A percentile compares a stretch with the other conserved stretches of the same genome.
phyloP scores from a whole-genome alignment of 2,113 vertebrate genomes.

The Mobula hypostoma region DNA sequence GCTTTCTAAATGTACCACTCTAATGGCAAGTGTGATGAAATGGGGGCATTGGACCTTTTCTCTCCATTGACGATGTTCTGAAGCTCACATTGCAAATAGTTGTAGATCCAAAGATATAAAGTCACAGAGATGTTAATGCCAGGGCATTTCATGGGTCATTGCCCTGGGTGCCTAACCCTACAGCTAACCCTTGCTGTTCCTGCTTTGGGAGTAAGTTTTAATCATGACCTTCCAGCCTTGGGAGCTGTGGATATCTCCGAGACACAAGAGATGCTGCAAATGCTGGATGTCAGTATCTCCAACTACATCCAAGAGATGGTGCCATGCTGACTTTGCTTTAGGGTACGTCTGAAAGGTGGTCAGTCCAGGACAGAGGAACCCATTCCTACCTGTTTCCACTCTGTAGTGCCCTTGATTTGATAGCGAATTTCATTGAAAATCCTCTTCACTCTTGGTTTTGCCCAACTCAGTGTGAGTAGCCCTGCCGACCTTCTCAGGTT shows the following conservation, averaged over 20 bases:
- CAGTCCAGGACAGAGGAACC: background rate
- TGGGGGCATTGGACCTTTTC: background rate
- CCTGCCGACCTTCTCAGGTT: background rate
- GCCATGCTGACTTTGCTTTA: background rate
- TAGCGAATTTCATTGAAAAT: background rate
- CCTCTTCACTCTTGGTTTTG: background rate
- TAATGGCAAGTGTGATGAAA: background rate
- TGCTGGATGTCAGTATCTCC: background rate
- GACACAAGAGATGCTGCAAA: too few species aligned
- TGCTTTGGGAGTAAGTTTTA: background rate
- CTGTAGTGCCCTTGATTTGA: rapidly evolving
- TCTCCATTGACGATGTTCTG: background rate
- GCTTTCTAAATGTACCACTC: background rate
- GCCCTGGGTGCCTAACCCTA: too few species aligned
- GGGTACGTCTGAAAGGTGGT: background rate
- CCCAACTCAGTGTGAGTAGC: background rate
- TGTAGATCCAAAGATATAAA: background rate
- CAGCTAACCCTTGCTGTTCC: background rate
- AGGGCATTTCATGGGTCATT: too few species aligned
- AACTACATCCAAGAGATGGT: background rate
- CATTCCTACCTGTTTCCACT: background rate
- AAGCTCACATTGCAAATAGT: background rate
- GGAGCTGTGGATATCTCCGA: background rate
- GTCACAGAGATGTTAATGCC: background rate
- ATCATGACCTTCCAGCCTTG: background rate